Percentiles rank a stretch among this genome's conserved stretches.
phyloP scores from a whole-genome alignment of 2,797 vertebrate species.

The Psittacula derbiana region DNA sequence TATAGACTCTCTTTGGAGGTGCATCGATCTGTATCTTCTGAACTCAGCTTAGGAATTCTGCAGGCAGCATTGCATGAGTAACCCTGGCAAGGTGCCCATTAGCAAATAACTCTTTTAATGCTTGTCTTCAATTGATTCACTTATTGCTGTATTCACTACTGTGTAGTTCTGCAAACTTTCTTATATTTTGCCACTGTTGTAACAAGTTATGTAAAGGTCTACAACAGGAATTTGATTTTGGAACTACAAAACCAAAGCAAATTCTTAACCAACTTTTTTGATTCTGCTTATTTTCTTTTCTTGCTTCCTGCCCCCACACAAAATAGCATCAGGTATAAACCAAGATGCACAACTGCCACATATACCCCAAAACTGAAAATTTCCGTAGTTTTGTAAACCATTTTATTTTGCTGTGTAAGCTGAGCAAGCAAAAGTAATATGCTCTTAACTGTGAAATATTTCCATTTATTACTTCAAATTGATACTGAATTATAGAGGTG shows the following conservation, averaged over 20 bases:
- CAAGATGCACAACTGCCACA: background rate
- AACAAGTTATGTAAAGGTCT: constrained; percentile 43
- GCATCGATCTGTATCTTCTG: constrained; percentile 85
- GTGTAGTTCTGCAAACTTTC: constrained; percentile 55
- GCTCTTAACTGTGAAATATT: background rate
- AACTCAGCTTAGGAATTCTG: constrained; percentile 82
- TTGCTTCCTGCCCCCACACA: background rate
- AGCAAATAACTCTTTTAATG: constrained; percentile 85
- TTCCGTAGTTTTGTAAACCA: background rate
- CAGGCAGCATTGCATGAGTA: constrained; percentile 80
- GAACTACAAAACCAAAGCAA: background rate
- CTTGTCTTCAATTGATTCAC: constrained; percentile 80
- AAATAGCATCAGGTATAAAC: background rate
- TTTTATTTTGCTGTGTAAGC: background rate
- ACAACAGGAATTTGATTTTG: constrained; percentile 26
- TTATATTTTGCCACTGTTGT: constrained; percentile 52
- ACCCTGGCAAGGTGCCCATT: constrained; percentile 81
- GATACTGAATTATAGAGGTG: background rate
- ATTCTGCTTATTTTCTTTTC: background rate
- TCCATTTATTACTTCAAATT: background rate
- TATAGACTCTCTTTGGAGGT: constrained; percentile 82
- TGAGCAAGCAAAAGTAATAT: background rate
- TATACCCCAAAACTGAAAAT: background rate
- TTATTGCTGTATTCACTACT: constrained; percentile 74
- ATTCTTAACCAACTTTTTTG: constrained; percentile 34